Percentiles rank a stretch among this genome's conserved stretches.
Evolutionary conservation across 2,888 invertebrate species (phyloP).

Genomic region (Sinotaia quadrata): DNA sequence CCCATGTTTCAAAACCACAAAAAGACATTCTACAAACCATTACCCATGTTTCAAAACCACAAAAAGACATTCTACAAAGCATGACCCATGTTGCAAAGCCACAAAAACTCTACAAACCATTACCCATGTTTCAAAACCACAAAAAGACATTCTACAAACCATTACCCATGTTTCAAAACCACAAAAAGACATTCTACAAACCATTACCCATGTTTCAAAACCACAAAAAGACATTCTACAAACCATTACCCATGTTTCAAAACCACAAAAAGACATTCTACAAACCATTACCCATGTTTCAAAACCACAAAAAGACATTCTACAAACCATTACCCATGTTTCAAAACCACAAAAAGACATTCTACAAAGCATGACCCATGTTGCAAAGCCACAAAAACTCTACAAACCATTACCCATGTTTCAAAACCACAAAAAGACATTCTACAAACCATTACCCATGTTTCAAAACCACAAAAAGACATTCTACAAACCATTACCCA

Average conservation of each 20-base stretch:
- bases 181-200: not conserved
- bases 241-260: slow-evolving; percentile 3
- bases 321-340: slow-evolving; percentile 6
- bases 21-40: not conserved
- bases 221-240: not conserved
- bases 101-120: too few relatives aligned
- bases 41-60: slow-evolving; percentile 4
- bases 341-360: not conserved
- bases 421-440: not conserved
- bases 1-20: not conserved
- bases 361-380: slow-evolving; percentile 5
- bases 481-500: slow-evolving; percentile 7
- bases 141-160: not conserved
- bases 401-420: too few relatives aligned
- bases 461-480: not conserved
- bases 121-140: not conserved
- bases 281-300: slow-evolving; percentile 5
- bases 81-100: slow-evolving; percentile 34
- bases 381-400: too few relatives aligned
- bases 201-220: slow-evolving; percentile 5
- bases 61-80: not conserved
- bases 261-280: not conserved
- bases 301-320: not conserved
- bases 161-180: slow-evolving; percentile 1
- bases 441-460: slow-evolving; percentile 8